Base-by-base conservation (phyloP, 1,140 invertebrate genomes). In the Harpegnathos saltator region DNA sequence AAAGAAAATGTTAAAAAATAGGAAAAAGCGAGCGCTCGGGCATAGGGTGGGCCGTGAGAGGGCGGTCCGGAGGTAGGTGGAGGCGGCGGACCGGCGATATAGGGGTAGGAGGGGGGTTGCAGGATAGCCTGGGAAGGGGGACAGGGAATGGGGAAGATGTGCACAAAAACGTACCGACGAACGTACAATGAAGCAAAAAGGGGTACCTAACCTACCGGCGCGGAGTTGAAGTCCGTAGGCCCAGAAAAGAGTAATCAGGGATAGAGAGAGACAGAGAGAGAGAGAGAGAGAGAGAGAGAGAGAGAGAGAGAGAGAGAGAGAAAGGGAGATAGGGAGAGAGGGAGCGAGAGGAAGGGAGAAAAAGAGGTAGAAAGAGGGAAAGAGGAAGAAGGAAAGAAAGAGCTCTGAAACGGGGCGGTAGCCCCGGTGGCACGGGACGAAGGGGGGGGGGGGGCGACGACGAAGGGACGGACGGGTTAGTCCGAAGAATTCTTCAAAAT, bases 1-100 rank as follows among this genome's bases (percentile, higher is more conserved):
- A 93, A 93, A 93, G 92, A 93, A 93, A 93, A 93, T 92, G 92
- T 93, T 92, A 90, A 93, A 92, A 92, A 93, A 92, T 91, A 91
- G 89, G 90, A 90, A 92, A 92, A 91, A 92, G 89, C 89, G 89
- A 90, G 87, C 89, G 90, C 90, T 89, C 90, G 90, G 91, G 91
- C 88, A 89, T 89, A 91, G 91, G 92, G 92, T 91, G 91, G 89
- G 87, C 89, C 84, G 82, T 74, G 77, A 78, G 83, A 85, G 82
- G 88, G 80, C 59, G 85, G 74, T 69, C 56, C 69, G 74, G 72
- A 77, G 81, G 59, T 89, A 90, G 91, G 91, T 91, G 90, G 91
- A 86, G 89, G 87, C 83, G 87, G 84, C 72, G 77, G 72, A 84
- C 82, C 77, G 85, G 75, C 63, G 85, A 73, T 73, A 61, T 72